phyloP scores from a whole-genome alignment of 2,113 vertebrate species.

The Myiagra hebetior region DNA sequence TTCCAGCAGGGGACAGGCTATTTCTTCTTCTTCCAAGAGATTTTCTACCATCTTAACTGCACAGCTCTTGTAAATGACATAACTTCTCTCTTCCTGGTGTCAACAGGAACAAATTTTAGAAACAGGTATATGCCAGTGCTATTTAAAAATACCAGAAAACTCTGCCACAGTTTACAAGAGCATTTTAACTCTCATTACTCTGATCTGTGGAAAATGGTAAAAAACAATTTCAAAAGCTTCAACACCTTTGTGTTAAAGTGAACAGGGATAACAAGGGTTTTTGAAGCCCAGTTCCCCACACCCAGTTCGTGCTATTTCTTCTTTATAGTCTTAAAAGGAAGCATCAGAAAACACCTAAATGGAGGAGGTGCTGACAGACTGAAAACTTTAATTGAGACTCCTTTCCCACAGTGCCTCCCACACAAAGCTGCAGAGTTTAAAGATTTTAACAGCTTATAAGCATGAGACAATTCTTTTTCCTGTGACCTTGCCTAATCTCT shows the following conservation, averaged over 20 bases:
- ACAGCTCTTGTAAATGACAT: not conserved
- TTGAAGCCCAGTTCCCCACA: not conserved
- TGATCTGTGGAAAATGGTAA: not conserved
- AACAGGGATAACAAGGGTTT: not conserved
- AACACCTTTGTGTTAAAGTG: not conserved
- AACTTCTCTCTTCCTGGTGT: not conserved
- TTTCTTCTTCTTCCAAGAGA: not conserved
- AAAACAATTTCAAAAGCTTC: not conserved
- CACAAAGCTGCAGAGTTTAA: slow-evolving; percentile 34
- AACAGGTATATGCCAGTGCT: not conserved
- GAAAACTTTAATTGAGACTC: slow-evolving; percentile 43
- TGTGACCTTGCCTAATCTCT: not conserved
- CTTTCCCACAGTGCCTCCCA: slow-evolving; percentile 46
- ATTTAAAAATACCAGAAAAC: not conserved
- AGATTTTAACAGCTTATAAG: slow-evolving; percentile 18
- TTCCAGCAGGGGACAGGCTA: not conserved
- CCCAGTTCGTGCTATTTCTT: not conserved
- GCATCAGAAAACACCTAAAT: slow-evolving; percentile 40
- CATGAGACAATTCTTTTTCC: slow-evolving; percentile 24
- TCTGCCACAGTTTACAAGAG: not conserved
- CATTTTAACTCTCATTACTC: not conserved
- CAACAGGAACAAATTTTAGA: not conserved
- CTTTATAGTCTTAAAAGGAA: slow-evolving; percentile 5
- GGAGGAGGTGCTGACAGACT: slow-evolving; percentile 52
- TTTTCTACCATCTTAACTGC: not conserved